A percentile compares a stretch with the other conserved stretches of the same genome.
Conservation (phyloP, 1,140 invertebrate genomes). For the Caenorhabditis inopinata region DNA sequence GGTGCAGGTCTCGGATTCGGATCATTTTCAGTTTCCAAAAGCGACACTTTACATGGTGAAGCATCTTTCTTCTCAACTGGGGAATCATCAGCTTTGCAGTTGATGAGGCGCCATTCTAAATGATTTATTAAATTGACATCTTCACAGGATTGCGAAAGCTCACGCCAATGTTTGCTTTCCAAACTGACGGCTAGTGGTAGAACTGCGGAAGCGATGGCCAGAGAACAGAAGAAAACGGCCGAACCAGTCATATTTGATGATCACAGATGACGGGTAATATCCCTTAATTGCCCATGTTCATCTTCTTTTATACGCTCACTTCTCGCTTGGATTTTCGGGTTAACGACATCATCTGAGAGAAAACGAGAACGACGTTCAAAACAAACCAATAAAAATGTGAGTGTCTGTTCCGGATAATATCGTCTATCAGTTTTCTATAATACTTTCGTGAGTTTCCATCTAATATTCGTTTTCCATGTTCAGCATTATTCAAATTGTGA, state of each 20-base stretch:
- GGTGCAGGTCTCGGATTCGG: constrained; percentile 43
- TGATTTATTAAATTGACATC: neutral
- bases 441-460: too few species aligned
- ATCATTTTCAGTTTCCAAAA: constrained; percentile 55
- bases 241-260: neutral
- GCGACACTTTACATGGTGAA: constrained; percentile 52
- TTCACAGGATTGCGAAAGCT: neutral
- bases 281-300: too few species aligned
- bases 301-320: constrained; percentile 18
- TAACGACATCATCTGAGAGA: neutral
- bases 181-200: neutral
- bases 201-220: neutral
- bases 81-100: constrained; percentile 49
- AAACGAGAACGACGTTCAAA: neutral
- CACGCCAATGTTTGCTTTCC: constrained; percentile 53
- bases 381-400: constrained; percentile 15
- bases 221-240: neutral
- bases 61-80: constrained; percentile 51
- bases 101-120: constrained; percentile 60
- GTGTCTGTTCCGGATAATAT: neutral
- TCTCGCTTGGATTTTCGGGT: constrained; percentile 11
- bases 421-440: too few species aligned
- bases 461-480: too few species aligned
- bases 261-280: neutral
- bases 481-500: too few species aligned